Evolutionary conservation across 2,888 invertebrate species (phyloP).

Genomic region (Deilephila porcellus): DNA sequence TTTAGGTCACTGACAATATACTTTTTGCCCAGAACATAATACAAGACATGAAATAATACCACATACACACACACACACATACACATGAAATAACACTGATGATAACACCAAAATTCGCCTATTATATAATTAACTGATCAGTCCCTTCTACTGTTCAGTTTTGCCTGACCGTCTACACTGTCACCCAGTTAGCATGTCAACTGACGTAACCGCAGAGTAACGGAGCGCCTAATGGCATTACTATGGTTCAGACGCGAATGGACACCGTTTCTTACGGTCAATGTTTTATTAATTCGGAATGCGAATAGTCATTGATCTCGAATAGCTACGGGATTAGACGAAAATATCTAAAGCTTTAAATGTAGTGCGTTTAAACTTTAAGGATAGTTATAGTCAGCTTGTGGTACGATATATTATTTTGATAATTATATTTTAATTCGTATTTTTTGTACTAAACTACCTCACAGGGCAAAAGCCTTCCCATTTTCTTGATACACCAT

Average conservation of each 20-base stretch:
- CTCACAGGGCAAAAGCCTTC: too few species aligned
- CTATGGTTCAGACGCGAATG: conserved; percentile 9
- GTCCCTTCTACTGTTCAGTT: background rate
- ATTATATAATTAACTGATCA: too few species aligned
- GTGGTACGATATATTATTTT: too few species aligned
- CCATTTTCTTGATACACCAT: too few species aligned
- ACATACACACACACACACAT: too few species aligned
- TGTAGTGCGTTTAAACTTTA: background rate
- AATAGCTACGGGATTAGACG: background rate
- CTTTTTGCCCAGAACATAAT: too few species aligned
- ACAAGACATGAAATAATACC: too few species aligned
- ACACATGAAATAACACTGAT: too few species aligned
- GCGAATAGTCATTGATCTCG: conserved; percentile 23
- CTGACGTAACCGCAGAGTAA: conserved; percentile 21
- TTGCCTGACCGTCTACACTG: background rate
- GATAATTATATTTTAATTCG: background rate
- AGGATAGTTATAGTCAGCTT: too few species aligned
- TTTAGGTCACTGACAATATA: too few species aligned
- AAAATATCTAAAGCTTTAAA: conserved; percentile 5
- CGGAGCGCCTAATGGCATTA: conserved; percentile 20
- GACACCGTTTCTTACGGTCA: conserved; percentile 26
- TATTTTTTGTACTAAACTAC: background rate
- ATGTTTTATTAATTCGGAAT: conserved; percentile 26
- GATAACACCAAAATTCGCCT: too few species aligned
- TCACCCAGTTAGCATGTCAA: too few species aligned